phyloP scores from a whole-genome alignment of 2,797 vertebrate genomes.

The Forpus xanthops region DNA sequence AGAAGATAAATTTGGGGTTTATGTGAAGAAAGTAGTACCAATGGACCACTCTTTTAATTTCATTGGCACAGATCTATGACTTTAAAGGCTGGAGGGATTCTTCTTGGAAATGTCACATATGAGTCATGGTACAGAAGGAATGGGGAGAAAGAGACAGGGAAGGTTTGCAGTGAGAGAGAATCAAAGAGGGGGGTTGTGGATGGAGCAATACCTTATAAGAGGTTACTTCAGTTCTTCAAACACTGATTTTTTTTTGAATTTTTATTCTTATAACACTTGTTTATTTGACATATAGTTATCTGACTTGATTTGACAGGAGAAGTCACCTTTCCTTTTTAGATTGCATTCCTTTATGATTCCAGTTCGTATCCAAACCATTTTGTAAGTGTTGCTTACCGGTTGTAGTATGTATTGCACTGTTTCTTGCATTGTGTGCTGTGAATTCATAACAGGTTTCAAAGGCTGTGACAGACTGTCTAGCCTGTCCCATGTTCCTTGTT shows the following conservation, averaged over 20 bases:
- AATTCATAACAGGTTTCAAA: not conserved
- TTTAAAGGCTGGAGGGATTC: not conserved
- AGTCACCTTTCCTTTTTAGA: not conserved
- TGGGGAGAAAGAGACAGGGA: not conserved
- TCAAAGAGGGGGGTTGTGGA: not conserved
- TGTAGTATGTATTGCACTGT: not conserved
- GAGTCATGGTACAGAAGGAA: not conserved
- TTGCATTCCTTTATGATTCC: not conserved
- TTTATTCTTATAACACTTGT: not conserved
- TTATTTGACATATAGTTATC: not conserved
- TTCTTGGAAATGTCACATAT: not conserved
- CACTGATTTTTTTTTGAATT: not conserved
- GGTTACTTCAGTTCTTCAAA: not conserved
- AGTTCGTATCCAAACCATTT: slow-evolving; percentile 52
- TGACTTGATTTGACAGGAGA: not conserved
- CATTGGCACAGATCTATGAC: not conserved
- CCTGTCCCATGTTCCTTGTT: not conserved
- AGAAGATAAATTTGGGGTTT: not conserved
- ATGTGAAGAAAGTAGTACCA: not conserved
- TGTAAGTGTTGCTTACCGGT: slow-evolving; percentile 46
- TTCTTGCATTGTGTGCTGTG: slow-evolving; percentile 45
- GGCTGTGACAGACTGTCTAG: not conserved
- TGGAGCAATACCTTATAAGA: not conserved
- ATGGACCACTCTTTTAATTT: not conserved
- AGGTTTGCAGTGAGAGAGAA: not conserved